Base-by-base conservation (phyloP, 23 tunicate genomes). In the Ciona savignyi region DNA sequence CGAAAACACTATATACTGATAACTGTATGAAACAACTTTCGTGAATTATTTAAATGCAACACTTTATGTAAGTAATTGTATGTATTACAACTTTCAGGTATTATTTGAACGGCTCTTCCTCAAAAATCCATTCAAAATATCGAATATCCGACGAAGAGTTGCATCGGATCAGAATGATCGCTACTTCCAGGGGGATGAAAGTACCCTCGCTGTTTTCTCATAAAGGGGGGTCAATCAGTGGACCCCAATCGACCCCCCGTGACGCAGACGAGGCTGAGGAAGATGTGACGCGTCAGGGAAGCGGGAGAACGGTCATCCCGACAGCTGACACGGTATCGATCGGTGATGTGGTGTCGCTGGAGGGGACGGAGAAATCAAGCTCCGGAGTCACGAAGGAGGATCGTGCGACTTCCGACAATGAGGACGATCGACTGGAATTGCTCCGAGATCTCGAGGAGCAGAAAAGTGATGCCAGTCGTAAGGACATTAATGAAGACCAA, bases 161-260 rank as follows among this genome's bases (percentile, higher is more conserved):
- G 1, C 78, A 73, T 15, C 70, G 86, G 20, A 51, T 88, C 1
- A 70, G 78, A 51, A 70, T 81, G 1, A 72, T 88, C 29, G 96
- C 96, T 25, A 75, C 81, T 1, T 72, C 96, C 23, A 71, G 69
- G 27, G 96, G 96, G 2, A 82, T 88, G 42, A 81, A 77, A 64
- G 63, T 81, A 2, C 68, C 74, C 22, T 77, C 82, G 25, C 25
- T 49, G 2, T 26, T 71, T 42, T 65, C 76, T 9, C 19, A 33
- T 33, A 78, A 65, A 19, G 60, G 23, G 32, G 78, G 83, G 1
- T 63, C 83, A 0, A 63, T 63, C 22, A 67, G 70, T 48, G 87
- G 87, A 29, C 87, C 87, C 31, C 87, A 88, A 30, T 88, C 96
- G 0, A 77, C 96, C 23, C 96, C 96, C 25, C 64, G 96, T 1